These are phyloP conservation scores for Emmelina monodactyla DNA, from an alignment of 2,888 invertebrate genomes.

Conservation along the genomic window DNA sequence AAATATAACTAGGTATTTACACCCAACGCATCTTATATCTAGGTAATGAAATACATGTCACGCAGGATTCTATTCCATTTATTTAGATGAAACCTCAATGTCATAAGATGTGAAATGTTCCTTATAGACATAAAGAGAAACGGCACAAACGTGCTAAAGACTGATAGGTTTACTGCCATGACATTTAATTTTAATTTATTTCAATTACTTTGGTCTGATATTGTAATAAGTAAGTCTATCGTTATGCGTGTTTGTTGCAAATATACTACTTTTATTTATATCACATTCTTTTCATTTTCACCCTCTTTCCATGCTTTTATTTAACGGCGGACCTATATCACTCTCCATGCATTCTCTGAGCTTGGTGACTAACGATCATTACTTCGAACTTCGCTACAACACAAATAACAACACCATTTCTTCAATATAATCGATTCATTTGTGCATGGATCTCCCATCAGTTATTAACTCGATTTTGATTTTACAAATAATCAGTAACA, in stretches of 20 bases:
- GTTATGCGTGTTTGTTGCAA: constrained; percentile 66
- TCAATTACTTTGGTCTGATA: constrained; percentile 29
- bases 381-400: constrained; percentile 39
- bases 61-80: no score
- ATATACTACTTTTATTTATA: constrained; percentile 63
- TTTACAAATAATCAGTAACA: constrained; percentile 27
- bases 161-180: constrained; percentile 43
- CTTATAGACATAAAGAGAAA: constrained; percentile 34
- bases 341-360: constrained; percentile 36
- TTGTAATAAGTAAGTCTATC: constrained; percentile 45
- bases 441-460: constrained; percentile 60
- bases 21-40: no score
- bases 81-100: no score
- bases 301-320: constrained; percentile 56
- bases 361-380: constrained; percentile 51
- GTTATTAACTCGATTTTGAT: constrained; percentile 35
- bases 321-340: constrained; percentile 55
- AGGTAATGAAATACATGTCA: no score
- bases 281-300: constrained; percentile 63
- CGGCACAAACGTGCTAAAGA: constrained; percentile 31
- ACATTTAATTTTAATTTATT: constrained; percentile 44
- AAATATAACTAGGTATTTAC: no score
- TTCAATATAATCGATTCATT: constrained; percentile 61
- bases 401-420: constrained; percentile 61
- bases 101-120: no score